phyloP scores from a whole-genome alignment of 1,140 invertebrate genomes.

The Kradibia gibbosae region DNA sequence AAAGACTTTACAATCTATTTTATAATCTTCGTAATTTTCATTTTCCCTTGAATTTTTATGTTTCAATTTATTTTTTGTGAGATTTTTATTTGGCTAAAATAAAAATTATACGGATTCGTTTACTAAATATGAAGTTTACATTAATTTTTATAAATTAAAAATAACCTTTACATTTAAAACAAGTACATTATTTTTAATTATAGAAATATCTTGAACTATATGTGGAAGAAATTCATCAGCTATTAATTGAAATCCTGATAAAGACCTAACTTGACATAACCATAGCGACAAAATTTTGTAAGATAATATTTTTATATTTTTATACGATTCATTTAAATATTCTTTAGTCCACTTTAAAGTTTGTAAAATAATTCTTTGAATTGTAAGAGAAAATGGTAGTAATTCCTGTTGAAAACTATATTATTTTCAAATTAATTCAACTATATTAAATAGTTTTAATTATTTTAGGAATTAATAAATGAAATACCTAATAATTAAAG shows the following conservation, averaged over 20 bases:
- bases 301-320: slow-evolving; percentile 5
- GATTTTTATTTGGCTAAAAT: slow-evolving; percentile 11
- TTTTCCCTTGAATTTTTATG: slow-evolving; percentile 24
- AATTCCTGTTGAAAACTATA: slow-evolving; percentile 44
- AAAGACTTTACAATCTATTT: neutral
- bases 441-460: neutral
- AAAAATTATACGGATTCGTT: neutral
- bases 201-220: slow-evolving; percentile 26
- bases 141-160: neutral
- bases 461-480: neutral
- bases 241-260: slow-evolving; percentile 37
- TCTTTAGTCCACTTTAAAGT: slow-evolving; percentile 30
- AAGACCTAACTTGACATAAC: slow-evolving; percentile 25
- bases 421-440: slow-evolving; percentile 13
- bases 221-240: slow-evolving; percentile 34
- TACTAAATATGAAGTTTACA: neutral
- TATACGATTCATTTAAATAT: neutral
- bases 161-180: slow-evolving; percentile 30
- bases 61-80: neutral
- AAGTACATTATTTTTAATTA: slow-evolving; percentile 6
- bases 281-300: slow-evolving; percentile 36
- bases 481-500: slow-evolving; percentile 32
- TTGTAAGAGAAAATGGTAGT: slow-evolving; percentile 12
- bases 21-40: neutral
- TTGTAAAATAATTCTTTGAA: slow-evolving; percentile 39